phyloP scores from a whole-genome alignment of 2,888 invertebrate genomes.

The Acanthosepion lycidas region DNA sequence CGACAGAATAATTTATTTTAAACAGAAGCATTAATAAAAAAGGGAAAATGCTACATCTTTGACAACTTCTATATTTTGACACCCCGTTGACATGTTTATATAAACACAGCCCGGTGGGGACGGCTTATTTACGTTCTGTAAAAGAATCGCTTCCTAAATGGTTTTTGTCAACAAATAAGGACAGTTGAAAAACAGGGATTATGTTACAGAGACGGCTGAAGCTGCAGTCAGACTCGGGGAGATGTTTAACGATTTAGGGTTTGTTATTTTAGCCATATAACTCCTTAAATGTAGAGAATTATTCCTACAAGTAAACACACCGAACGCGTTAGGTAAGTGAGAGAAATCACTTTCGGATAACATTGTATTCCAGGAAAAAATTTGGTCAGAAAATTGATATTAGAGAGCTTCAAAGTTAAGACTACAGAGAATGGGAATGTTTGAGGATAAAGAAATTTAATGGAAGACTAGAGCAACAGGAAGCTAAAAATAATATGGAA shows the following conservation, averaged over 20 bases:
- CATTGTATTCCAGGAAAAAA: background rate
- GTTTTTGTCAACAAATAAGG: slow-evolving; percentile 14
- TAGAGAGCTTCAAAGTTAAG: background rate
- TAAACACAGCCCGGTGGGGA: background rate
- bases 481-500: no score
- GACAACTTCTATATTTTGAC: background rate
- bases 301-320: background rate
- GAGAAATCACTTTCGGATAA: background rate
- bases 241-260: slow-evolving; percentile 18
- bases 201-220: background rate
- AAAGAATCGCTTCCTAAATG: slow-evolving; percentile 18
- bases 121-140: background rate
- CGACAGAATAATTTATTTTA: background rate
- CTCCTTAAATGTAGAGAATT: background rate
- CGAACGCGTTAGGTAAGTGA: background rate
- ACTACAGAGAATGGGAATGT: background rate
- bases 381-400: background rate
- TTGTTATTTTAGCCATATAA: background rate
- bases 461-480: no score
- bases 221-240: background rate
- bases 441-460: no score
- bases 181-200: slow-evolving; percentile 12
- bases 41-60: background rate
- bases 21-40: background rate
- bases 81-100: slow-evolving; percentile 33